phyloP scores from a whole-genome alignment of 2,113 vertebrate species.

The Felis catus region DNA sequence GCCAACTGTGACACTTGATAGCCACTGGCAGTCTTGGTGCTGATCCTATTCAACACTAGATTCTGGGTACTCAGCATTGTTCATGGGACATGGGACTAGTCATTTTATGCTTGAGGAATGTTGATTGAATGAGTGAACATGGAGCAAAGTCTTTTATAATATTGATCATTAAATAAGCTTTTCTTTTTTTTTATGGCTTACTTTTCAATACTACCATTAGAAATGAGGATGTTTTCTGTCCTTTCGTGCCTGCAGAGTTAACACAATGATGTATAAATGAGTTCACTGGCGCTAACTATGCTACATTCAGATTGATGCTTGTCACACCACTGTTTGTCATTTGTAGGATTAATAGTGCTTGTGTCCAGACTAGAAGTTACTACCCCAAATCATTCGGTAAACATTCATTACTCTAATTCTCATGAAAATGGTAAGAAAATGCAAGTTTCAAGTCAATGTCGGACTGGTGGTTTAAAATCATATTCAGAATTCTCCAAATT shows the following conservation, averaged over 20 bases:
- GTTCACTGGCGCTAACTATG: background rate
- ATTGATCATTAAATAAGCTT: background rate
- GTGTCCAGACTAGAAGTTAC: background rate
- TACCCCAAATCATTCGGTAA: background rate
- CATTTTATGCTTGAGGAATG: background rate
- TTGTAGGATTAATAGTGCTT: background rate
- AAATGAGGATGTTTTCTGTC: background rate
- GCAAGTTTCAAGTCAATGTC: background rate
- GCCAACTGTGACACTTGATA: background rate
- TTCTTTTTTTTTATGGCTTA: background rate
- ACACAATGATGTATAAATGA: background rate
- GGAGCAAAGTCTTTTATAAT: background rate
- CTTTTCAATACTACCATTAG: background rate
- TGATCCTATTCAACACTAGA: background rate
- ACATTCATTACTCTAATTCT: background rate
- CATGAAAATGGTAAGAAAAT: background rate
- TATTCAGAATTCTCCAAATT: background rate
- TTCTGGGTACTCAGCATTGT: background rate
- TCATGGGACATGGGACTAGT: background rate
- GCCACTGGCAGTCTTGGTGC: background rate
- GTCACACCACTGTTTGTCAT: background rate
- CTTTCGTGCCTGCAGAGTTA: background rate
- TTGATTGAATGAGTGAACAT: background rate
- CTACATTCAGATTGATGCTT: background rate
- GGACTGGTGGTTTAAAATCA: background rate